Evolutionary conservation across 2,888 invertebrate species (phyloP).

Genomic region (Spilosoma lubricipeda): DNA sequence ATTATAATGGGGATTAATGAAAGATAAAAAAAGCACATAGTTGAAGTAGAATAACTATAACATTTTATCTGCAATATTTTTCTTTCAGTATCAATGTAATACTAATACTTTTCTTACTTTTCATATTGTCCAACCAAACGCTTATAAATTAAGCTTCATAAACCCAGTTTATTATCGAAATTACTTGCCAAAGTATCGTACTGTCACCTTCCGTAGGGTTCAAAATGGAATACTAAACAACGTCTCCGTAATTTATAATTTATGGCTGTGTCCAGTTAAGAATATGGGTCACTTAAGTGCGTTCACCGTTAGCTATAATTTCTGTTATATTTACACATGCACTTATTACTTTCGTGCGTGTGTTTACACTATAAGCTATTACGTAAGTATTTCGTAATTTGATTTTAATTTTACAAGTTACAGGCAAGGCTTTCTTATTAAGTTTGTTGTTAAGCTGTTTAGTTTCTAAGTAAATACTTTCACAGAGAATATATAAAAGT

Average conservation of each 20-base stretch:
- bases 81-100: neutral
- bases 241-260: constrained; percentile 14
- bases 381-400: neutral
- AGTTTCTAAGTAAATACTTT: neutral
- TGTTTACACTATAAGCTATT: neutral
- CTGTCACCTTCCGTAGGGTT: neutral
- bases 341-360: neutral
- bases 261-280: constrained; percentile 16
- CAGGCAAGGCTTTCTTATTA: neutral
- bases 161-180: neutral
- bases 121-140: neutral
- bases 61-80: too few species aligned
- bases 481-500: neutral
- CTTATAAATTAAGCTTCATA: neutral
- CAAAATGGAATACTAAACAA: constrained; percentile 10
- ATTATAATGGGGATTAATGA: too few species aligned
- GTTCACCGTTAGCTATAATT: constrained; percentile 4
- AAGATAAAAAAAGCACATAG: too few species aligned
- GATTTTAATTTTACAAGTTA: neutral
- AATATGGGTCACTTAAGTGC: constrained; percentile 24
- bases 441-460: neutral
- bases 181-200: neutral
- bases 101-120: neutral
- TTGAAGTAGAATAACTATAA: too few species aligned
- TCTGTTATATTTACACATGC: constrained; percentile 11